Base-by-base conservation (phyloP, 2,888 invertebrate genomes). In the Nebria brevicollis region DNA sequence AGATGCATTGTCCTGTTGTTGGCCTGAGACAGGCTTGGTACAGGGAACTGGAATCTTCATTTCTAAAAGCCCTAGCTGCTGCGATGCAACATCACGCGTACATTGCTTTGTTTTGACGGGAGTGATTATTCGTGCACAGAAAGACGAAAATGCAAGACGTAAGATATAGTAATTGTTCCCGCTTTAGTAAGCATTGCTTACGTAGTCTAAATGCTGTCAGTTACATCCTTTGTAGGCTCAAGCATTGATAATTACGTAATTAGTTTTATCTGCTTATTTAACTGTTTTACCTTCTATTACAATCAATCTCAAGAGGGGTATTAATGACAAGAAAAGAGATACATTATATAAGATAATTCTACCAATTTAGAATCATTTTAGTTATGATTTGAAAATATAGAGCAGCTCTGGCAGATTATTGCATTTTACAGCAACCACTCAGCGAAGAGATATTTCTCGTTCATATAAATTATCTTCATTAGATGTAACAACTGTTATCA, bases 41-140 rank as follows among this genome's bases (percentile, higher is more conserved):
- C 25, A 4, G 20, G 10, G 54, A 54, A 10, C 11, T 70, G 70
- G 70, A 26, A 26, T 70, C 70, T 34, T 70, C 25, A 70, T 70
- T 70, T 70, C 70, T 70, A 15, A 70, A 34, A 26, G 70, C 8
- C 25, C 5, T 70, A 15, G 25, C 70, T 70, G 26, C 11, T 54
- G 54, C 13, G 13, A 7, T 13, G 54, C 54, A 54, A 7, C 2
- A 5, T 7, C 2, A 54, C 54, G 54, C 54, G n/a, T 8, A 15
- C n/a, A 66, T 20, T 66, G 66, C 66, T 66, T 66, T 66, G 66
- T 66, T 15, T n/a, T 66, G 66, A 25, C n/a, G 34, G 66, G 66
- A 66, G 66, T 66, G 66, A 66, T 66, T 66, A 66, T 66, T 66
- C 66, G 66, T 13, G 25, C 25, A 15, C 25, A 70, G 70, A 5